A percentile compares a stretch with the other conserved stretches of the same genome.
These are phyloP conservation scores for Ascaphus truei DNA, from an alignment of 2,113 vertebrate species.

Conservation along the genomic window DNA sequence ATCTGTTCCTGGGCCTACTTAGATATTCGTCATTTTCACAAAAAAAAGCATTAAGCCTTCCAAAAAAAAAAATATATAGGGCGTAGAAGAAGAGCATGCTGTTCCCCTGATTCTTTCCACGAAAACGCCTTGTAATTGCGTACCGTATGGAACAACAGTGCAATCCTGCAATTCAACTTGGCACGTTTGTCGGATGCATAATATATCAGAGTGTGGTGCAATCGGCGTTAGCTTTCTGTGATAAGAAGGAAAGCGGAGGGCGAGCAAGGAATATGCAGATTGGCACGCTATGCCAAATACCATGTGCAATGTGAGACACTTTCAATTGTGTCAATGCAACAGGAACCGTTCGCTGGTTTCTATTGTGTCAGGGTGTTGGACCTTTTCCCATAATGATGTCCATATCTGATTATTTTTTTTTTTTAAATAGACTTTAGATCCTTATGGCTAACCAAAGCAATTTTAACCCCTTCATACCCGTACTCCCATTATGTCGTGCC, in stretches of 20 bases:
- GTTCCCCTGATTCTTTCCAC: neutral
- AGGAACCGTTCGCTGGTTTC: too few species aligned
- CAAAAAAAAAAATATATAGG: neutral
- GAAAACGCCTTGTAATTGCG: neutral
- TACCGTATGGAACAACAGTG: neutral
- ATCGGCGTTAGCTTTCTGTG: too few species aligned
- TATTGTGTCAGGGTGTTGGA: too few species aligned
- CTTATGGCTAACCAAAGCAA: too few species aligned
- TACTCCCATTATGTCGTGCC: too few species aligned
- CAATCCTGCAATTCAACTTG: neutral
- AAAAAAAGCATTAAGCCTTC: neutral
- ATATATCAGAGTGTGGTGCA: neutral
- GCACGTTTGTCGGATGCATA: neutral
- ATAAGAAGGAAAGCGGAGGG: neutral
- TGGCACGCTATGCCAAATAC: neutral
- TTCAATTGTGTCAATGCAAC: too few species aligned
- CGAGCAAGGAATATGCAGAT: neutral
- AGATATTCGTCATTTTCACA: neutral
- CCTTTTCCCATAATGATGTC: too few species aligned
- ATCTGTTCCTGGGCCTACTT: neutral
- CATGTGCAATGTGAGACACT: too few species aligned
- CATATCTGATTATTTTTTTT: too few species aligned
- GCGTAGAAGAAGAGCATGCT: neutral
- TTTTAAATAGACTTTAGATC: too few species aligned
- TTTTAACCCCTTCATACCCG: too few species aligned